Evolutionary conservation across 2,888 invertebrate genomes (phyloP).

Genomic region (Pyralis farinalis): DNA sequence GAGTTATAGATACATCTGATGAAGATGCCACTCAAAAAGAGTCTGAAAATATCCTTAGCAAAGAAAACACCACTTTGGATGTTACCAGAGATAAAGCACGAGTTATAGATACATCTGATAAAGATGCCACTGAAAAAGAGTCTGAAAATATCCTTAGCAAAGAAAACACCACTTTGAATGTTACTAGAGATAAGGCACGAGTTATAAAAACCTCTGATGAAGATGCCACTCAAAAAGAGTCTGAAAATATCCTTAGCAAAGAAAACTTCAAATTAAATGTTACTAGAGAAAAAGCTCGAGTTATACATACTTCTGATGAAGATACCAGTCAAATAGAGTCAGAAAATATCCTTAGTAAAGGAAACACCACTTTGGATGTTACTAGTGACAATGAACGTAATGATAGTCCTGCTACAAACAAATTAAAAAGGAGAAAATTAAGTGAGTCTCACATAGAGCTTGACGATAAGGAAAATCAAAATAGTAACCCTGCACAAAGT

Average conservation of each 20-base stretch:
- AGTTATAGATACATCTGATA: slow-evolving; percentile 33
- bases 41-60: too few relatives aligned
- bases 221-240: slow-evolving; percentile 15
- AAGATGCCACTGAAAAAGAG: slow-evolving; percentile 16
- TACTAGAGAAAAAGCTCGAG: too few relatives aligned
- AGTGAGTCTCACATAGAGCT: slow-evolving; percentile 17
- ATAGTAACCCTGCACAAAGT: neutral
- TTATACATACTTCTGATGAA: too few relatives aligned
- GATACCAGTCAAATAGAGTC: too few relatives aligned
- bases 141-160: too few relatives aligned
- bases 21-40: slow-evolving; percentile 17
- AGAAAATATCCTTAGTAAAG: neutral
- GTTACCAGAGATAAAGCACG: too few relatives aligned
- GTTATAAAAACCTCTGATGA: slow-evolving; percentile 33
- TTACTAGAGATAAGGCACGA: too few relatives aligned
- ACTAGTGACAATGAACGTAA: neutral
- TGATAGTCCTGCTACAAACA: neutral
- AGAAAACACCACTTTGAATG: too few relatives aligned
- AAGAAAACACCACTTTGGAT: too few relatives aligned
- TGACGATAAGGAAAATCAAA: slow-evolving; percentile 9
- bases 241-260: too few relatives aligned
- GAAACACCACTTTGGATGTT: neutral
- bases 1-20: slow-evolving; percentile 33
- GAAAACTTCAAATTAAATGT: too few relatives aligned
- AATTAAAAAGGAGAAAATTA: slow-evolving; percentile 14